Evolutionary conservation across 2,888 invertebrate species (phyloP).

Genomic region (Ptychoptera albimana): DNA sequence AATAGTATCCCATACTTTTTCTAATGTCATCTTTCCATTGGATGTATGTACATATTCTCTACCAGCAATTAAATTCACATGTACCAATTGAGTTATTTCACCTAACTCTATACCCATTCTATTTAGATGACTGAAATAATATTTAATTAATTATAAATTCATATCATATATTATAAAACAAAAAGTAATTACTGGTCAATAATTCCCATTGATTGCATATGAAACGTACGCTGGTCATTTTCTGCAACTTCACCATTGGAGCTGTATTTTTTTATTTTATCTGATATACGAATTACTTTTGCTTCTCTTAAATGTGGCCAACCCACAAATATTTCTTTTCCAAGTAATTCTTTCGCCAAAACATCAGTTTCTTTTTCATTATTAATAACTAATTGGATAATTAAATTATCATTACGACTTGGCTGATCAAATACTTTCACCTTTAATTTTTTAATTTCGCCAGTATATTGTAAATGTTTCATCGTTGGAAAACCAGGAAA

Average conservation of each 20-base stretch:
- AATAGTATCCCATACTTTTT: constrained; percentile 53
- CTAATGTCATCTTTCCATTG: constrained; percentile 45
- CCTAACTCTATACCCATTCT: constrained; percentile 68
- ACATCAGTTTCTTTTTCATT: constrained; percentile 22
- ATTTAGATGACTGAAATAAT: constrained; percentile 41
- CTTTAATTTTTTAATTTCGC: constrained; percentile 34
- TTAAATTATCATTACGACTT: constrained; percentile 68
- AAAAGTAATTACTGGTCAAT: constrained; percentile 34
- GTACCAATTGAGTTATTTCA: constrained; percentile 45
- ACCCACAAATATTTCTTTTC: constrained; percentile 59
- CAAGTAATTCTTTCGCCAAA: constrained; percentile 49
- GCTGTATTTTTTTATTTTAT: constrained; percentile 24
- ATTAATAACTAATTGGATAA: constrained; percentile 44
- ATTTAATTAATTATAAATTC: constrained; percentile 10
- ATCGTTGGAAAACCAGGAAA: constrained; percentile 90
- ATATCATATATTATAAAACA: constrained; percentile 13
- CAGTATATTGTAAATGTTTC: constrained; percentile 64
- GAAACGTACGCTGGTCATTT: constrained; percentile 32
- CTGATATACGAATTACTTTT: constrained; percentile 35
- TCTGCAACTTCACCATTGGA: constrained; percentile 21
- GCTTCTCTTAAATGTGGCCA: constrained; percentile 93
- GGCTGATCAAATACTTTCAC: constrained; percentile 82
- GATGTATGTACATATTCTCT: constrained; percentile 39
- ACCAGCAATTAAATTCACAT: constrained; percentile 58
- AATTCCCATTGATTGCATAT: constrained; percentile 32